Base-by-base conservation (phyloP, 1,140 invertebrate genomes). In the Stenopsyche tienmushanensis region DNA sequence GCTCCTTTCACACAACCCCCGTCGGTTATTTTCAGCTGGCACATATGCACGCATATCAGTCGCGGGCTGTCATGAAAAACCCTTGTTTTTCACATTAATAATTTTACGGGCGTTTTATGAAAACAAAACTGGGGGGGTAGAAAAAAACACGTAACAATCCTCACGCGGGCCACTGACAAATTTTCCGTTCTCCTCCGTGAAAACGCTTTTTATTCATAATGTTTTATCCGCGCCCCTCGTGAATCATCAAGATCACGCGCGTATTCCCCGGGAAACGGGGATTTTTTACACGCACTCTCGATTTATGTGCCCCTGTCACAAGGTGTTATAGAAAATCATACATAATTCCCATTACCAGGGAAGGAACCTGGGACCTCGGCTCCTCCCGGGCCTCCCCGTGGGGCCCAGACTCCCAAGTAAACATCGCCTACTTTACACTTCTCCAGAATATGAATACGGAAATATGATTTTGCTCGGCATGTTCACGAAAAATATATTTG, bases 311-410 rank as follows among this genome's bases (percentile, higher is more conserved):
- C 42, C 26, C 64, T 66, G 64, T 69, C 67, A 65, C 67, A 55
- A 59, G 64, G 60, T 64, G 67, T 66, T 69, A 69, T 69, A 69
- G 67, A 69, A 69, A 69, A 69, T 69, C 67, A 64, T 69, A 69
- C 67, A 69, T 69, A 69, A 69, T 69, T 69, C 67, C 57, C 59
- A 65, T 69, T 52, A 52, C 29, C 54, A 9, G 5, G 42, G 45
- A 62, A 25, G 59, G 29, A n/a, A 15, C 18, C 13, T 23, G 59
- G 23, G 50, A 23, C 25, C 34, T 20, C 20, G 26, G 17, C 57
- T 21, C 26, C 52, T 34, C 29, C 13, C 29, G 5, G 5, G 5
- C 29, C 13, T 34, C 13, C 5, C 29, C n/a, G n/a, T n/a, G n/a
- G n/a, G n/a, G n/a, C n/a, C n/a, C n/a, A n/a, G n/a, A n/a, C n/a